These are phyloP conservation scores for Phocides pigmalion DNA, from an alignment of 1,140 invertebrate genomes.

Conservation along the genomic window DNA sequence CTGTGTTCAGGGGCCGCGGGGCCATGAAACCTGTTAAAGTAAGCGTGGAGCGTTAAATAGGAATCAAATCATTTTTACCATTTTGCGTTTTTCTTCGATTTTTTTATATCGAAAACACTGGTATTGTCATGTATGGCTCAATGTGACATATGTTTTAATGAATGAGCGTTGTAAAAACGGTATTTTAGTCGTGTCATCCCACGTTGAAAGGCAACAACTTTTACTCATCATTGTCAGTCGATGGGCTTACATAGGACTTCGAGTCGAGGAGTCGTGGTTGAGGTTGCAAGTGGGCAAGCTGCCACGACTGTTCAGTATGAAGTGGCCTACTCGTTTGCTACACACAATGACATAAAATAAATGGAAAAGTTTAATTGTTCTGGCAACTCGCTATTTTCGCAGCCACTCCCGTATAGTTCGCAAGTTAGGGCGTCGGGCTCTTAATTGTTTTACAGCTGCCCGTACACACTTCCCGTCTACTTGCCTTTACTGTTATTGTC, in stretches of 20 bases:
- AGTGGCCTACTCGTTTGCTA: too few relatives aligned
- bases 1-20: neutral
- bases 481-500: conserved; percentile 17
- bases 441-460: conserved; percentile 24
- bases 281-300: too few relatives aligned
- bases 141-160: neutral
- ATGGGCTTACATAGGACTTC: too few relatives aligned
- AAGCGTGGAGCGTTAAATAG: neutral
- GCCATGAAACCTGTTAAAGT: conserved; percentile 2
- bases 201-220: conserved; percentile 10
- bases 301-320: too few relatives aligned
- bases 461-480: conserved; percentile 8
- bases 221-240: conserved; percentile 4
- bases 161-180: conserved; percentile 5
- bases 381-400: conserved; percentile 1
- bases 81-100: too few relatives aligned
- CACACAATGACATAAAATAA: too few relatives aligned
- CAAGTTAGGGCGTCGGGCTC: conserved; percentile 14
- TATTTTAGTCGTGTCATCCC: conserved; percentile 8
- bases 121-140: neutral
- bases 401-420: conserved; percentile 9
- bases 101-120: too few relatives aligned
- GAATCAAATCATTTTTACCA: too few relatives aligned
- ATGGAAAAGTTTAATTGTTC: neutral
- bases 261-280: too few relatives aligned